Base-by-base conservation (phyloP, 2,888 invertebrate species). In the Acanthopleura granulata region DNA sequence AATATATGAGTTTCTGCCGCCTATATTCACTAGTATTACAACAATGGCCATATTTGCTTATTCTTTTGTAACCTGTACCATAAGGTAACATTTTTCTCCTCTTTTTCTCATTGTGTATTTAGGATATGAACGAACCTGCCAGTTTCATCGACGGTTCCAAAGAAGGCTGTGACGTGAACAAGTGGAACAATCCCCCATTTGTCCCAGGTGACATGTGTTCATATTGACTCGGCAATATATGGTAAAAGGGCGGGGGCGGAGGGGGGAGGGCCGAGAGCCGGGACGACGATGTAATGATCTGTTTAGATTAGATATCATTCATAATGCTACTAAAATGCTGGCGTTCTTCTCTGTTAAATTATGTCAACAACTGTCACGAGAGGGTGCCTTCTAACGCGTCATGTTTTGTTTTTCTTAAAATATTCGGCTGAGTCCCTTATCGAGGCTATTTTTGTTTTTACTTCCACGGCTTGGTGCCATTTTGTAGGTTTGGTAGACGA, bases 101-200 rank as follows among this genome's bases (percentile, higher is more conserved):
- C 71, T 57, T 74, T 16, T 29, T n/a, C n/a, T n/a, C n/a, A n/a
- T n/a, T n/a, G 40, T 40, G 40, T 40, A 40, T 40, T 40, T 40
- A 85, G 84, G 84, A 85, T 61, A 85, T 86, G 85, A 84, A 85
- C 71, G 86, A 86, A 71, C 85, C 84, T 3, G 74, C 85, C 11
- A 85, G 76, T 61, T 84, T 83, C 77, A 76, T 80, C 72, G 29
- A 66, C 22, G 87, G 86, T 3, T 84, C 84, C n/a, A 62, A 71
- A 1, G 74, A 79, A 27, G 85, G 84, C 1, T 88, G 88, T 73
- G 70, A 73, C 11, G 75, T 77, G n/a, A 88, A 88, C 62, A 75
- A 79, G 57, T 83, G 82, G 78, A 89, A 90, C 74, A 79, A 84
- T 73, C 90, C 90, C 1, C 87, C 88, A 0, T 90, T 87, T 78